These are phyloP conservation scores for Hippocampus mohnikei DNA, from an alignment of 2,113 vertebrate genomes.

Conservation along the genomic window DNA sequence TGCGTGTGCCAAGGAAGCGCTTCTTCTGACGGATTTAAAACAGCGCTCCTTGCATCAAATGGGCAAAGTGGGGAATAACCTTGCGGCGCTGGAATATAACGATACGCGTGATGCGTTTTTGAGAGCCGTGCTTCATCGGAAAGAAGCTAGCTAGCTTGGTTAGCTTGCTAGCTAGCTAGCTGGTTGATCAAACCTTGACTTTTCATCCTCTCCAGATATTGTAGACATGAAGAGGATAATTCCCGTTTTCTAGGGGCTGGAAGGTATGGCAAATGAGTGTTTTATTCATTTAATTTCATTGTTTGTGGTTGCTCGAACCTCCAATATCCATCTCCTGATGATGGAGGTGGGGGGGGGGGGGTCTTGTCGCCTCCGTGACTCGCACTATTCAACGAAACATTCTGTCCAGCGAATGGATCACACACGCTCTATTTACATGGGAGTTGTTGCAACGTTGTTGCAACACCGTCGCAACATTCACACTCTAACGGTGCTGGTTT, in stretches of 20 bases:
- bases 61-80: conserved; percentile 67
- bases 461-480: fast-evolving
- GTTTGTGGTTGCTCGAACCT: conserved; percentile 21
- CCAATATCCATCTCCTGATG: conserved; percentile 48
- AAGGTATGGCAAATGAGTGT: conserved; percentile 59
- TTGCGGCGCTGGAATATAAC: conserved; percentile 61
- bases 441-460: neutral
- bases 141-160: conserved; percentile 67
- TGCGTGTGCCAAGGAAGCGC: conserved; percentile 46
- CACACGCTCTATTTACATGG: neutral
- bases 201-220: conserved; percentile 62
- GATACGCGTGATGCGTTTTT: conserved; percentile 63
- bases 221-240: conserved; percentile 79
- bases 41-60: conserved; percentile 59
- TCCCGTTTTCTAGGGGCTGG: conserved; percentile 71
- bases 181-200: conserved; percentile 67
- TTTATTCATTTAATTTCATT: neutral
- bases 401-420: conserved; percentile 8
- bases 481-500: neutral
- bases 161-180: conserved; percentile 62
- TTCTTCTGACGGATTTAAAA: conserved; percentile 60
- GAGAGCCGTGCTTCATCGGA: conserved; percentile 67
- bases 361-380: conserved; percentile 59
- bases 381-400: conserved; percentile 58
- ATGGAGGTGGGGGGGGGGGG: neutral